Base-by-base conservation (phyloP, 1,140 invertebrate genomes). In the Drosophila varians region DNA sequence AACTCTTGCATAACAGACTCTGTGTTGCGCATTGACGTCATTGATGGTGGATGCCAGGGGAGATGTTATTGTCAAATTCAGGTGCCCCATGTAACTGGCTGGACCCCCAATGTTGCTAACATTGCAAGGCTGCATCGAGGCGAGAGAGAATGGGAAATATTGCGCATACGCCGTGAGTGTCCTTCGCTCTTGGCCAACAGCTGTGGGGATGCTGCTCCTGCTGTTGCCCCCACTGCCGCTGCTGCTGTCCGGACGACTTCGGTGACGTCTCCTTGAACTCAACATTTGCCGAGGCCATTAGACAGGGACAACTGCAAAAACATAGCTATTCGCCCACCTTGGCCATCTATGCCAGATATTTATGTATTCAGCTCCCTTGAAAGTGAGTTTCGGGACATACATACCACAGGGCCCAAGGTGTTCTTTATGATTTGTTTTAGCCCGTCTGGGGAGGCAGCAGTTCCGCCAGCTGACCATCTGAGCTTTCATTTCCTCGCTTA, bases 261-360 rank as follows among this genome's bases (percentile, higher is more conserved):
- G 46, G 76, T 86, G 82, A 86, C 82, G 82, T 86, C 83, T 80
- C 82, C 82, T 87, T 86, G 82, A 86, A 86, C 82, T 86, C 82
- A 86, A 86, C 82, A 86, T 87, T 86, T 68, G 64, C 69, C 69
- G 82, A 86, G 82, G 82, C 80, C 79, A 62, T 46, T 58, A 25
- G 54, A 62, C 54, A 26, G 26, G 60, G 60, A 40, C 26, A 47
- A 34, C 26, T 53, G 46, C 57, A 49, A 38, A 38, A 38, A 38
- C 12, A 38, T 4, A 34, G 18, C 71, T 31, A 65, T 36, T 16
- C 23, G 7, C 28, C n/a, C 31, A 47, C 48, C 28, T 21, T 45
- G 16, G 56, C 0, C 45, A 31, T 16, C 28, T 45, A 26, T 47
- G 16, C 36, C 6, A 7, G n/a, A 12, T 14, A 25, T 21, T 26